Conservation (phyloP, 2,888 invertebrate species). For the Strigamia crassipes region DNA sequence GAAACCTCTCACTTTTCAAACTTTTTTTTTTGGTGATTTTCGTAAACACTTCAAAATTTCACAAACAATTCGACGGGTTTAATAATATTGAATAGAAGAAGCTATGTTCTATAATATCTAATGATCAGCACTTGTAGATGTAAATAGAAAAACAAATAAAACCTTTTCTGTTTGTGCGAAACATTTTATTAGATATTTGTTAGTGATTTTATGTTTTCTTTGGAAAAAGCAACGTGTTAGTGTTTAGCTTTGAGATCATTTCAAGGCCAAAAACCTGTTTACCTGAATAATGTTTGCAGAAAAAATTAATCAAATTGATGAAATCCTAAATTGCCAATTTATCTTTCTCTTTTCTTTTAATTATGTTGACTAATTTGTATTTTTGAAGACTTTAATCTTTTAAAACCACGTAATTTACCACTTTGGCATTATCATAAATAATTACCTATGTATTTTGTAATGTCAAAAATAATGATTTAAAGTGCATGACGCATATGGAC, state of each 20-base stretch:
- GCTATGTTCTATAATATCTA: too few species aligned
- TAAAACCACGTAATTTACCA: background rate
- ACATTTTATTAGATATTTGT: background rate
- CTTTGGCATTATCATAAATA: background rate
- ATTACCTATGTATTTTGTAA: background rate
- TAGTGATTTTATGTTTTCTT: background rate
- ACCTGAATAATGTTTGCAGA: background rate
- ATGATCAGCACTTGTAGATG: too few species aligned
- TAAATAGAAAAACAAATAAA: too few species aligned
- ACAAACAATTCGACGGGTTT: background rate
- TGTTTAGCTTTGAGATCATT: background rate
- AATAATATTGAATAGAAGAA: too few species aligned
- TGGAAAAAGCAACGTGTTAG: background rate
- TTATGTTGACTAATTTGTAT: background rate
- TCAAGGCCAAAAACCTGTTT: slow-evolving; percentile 21
- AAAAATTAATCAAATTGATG: background rate
- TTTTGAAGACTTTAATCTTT: background rate
- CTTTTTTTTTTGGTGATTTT: background rate
- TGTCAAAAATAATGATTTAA: slow-evolving; percentile 6
- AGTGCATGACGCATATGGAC: background rate
- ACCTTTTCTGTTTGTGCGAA: too few species aligned
- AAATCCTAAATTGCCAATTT: too few species aligned
- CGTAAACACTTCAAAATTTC: background rate
- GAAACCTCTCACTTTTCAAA: background rate
- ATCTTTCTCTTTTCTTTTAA: background rate